Conservation (phyloP, 1,140 invertebrate species). For the Nilaparvata lugens region DNA sequence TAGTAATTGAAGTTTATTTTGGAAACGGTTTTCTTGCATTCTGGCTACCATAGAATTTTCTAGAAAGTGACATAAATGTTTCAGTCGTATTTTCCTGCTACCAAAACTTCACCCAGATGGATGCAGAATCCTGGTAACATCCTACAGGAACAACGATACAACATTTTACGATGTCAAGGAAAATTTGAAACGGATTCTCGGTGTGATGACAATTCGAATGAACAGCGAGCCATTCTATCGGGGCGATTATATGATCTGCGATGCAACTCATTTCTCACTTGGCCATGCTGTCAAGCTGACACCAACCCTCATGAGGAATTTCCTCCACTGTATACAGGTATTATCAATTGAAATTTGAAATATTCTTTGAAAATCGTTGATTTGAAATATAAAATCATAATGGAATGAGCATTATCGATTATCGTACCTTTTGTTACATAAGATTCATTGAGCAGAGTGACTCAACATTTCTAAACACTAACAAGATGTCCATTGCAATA, state of each 20-base stretch:
- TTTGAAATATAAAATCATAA: too few species aligned
- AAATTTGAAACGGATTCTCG: conserved; percentile 58
- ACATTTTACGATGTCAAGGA: conserved; percentile 48
- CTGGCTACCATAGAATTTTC: too few species aligned
- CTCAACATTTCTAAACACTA: too few species aligned
- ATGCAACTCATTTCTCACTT: conserved; percentile 57
- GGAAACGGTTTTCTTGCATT: too few species aligned
- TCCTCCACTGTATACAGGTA: conserved; percentile 62
- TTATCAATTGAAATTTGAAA: conserved; percentile 6
- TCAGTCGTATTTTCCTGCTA: conserved; percentile 9
- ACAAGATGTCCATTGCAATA: too few species aligned
- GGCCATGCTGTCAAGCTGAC: conserved; percentile 64
- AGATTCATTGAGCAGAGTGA: too few species aligned
- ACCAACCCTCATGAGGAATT: conserved; percentile 61
- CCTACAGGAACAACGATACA: conserved; percentile 47
- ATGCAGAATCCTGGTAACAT: conserved; percentile 57
- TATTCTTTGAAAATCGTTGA: too few species aligned
- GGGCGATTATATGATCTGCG: conserved; percentile 63
- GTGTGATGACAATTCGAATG: conserved; percentile 65
- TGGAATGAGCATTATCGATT: too few species aligned
- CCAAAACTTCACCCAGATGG: conserved; percentile 56
- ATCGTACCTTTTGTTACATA: too few species aligned
- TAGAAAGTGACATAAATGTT: too few species aligned
- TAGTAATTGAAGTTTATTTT: too few species aligned
- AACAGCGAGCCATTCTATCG: conserved; percentile 61